Evolutionary conservation across 2,888 invertebrate species (phyloP).

Genomic region (Philhelius pedissequus): DNA sequence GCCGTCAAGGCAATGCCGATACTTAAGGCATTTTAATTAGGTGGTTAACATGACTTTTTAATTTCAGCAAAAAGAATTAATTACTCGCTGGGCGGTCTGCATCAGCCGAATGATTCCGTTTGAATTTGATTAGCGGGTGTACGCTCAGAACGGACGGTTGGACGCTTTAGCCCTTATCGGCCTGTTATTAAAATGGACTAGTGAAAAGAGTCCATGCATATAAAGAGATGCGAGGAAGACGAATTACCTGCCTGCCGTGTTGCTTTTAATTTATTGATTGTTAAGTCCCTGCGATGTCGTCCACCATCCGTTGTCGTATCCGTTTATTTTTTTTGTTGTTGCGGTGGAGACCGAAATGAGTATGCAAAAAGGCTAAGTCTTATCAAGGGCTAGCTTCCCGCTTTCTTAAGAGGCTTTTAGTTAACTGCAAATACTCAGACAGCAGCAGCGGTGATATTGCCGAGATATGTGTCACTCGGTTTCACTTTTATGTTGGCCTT

Average conservation of each 20-base stretch:
- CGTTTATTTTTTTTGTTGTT: not conserved
- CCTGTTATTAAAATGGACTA: constrained; percentile 22
- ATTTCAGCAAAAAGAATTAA: constrained; percentile 79
- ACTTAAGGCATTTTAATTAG: constrained; percentile 78
- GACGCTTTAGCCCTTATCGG: constrained; percentile 57
- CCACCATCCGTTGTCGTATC: constrained; percentile 1
- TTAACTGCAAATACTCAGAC: constrained; percentile 37
- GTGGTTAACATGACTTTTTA: constrained; percentile 79
- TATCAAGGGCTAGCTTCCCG: constrained; percentile 28
- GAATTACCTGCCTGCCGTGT: constrained; percentile 64
- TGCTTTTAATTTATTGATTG: constrained; percentile 69
- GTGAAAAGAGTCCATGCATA: not conserved
- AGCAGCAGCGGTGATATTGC: constrained; percentile 1
- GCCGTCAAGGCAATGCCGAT: constrained; percentile 62
- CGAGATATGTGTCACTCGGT: constrained; percentile 52
- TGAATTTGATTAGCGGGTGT: constrained; percentile 66
- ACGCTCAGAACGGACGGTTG: constrained; percentile 22
- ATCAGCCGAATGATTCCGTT: constrained; percentile 52
- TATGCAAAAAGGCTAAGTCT: constrained; percentile 59
- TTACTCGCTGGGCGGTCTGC: constrained; percentile 78
- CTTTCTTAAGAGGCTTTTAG: constrained; percentile 68
- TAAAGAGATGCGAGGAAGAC: constrained; percentile 31
- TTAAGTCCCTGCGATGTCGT: constrained; percentile 62
- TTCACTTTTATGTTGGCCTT: constrained; percentile 32
- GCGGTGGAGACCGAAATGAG: not conserved